Evolutionary conservation across 2,888 invertebrate genomes (phyloP).

Genomic region (Chloroclystis v-ata): DNA sequence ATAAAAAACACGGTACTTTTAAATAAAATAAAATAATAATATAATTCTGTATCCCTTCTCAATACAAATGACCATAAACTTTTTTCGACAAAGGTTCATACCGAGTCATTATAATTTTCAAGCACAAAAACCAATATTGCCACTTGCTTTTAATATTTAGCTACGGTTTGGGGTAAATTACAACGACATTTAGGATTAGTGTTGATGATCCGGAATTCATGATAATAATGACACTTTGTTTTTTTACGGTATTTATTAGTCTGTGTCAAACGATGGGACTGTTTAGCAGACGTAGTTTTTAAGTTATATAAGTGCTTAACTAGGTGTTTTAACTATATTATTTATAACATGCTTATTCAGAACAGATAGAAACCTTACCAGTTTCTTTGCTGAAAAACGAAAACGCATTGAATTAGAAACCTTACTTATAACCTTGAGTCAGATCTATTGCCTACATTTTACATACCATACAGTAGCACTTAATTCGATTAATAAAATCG

Average conservation of each 20-base stretch:
- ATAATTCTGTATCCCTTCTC: not conserved
- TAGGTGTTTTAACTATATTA: no score
- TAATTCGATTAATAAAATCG: constrained; percentile 49
- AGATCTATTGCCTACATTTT: constrained; percentile 41
- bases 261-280: no score
- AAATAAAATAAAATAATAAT: no score
- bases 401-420: not conserved
- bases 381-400: not conserved
- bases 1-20: no score
- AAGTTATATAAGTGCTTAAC: no score
- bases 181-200: constrained; percentile 3
- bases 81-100: constrained; percentile 13
- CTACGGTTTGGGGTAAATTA: constrained; percentile 12
- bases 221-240: no score
- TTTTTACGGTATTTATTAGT: no score
- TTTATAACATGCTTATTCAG: no score
- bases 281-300: no score
- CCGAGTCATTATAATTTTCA: constrained; percentile 15
- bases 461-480: constrained; percentile 41
- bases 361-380: no score
- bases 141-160: constrained; percentile 9
- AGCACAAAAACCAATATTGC: constrained; percentile 5
- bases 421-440: not conserved
- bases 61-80: not conserved
- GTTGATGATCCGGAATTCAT: no score